Base-by-base conservation (phyloP, 1,140 invertebrate species). In the Spodoptera frugiperda region DNA sequence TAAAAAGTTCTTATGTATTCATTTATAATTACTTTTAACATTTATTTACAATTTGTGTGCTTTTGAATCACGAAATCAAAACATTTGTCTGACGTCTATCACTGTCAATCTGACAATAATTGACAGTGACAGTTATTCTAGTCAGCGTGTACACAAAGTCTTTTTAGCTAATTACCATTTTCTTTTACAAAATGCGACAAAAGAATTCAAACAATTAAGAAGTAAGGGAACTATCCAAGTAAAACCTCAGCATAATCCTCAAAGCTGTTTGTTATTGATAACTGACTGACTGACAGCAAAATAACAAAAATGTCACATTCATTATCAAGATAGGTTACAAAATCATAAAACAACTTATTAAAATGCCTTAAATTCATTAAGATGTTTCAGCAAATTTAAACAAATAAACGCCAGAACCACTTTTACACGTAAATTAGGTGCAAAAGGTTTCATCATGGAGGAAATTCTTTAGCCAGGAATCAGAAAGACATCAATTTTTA, bases 241-340 rank as follows among this genome's bases (percentile, higher is more conserved):
- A 39, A 39, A 39, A 39, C 33, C 33, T 39, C 33, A 39, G 33
- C 33, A 10, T 10, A 39, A 39, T 39, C 33, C 33, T 39, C 5
- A 39, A 39, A 39, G 33, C 33, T 39, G 33, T 39, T 39, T 39
- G 33, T 8, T 39, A 39, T 39, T 39, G 33, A 39, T 9, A 55
- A 14, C 57, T 44, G 21, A 9, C 15, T 61, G 57, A 61, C n/a
- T 57, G 55, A 57, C 55, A 57, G 55, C 59, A 44, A 19, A 57
- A 39, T 39, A 39, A 39, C 33, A 39, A 39, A 10, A 33, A 3
- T 63, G n/a, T 17, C 59, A 19, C 19, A 12, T 17, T 10, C n/a
- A 63, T 17, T 39, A 63, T 0, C 59, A 46, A 3, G 1, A 65
- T n/a, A 2, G 44, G 17, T 30, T 17, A 44, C 17, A 21, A 46